phyloP scores from a whole-genome alignment of 1,140 invertebrate genomes.

The Micrasema longulum region DNA sequence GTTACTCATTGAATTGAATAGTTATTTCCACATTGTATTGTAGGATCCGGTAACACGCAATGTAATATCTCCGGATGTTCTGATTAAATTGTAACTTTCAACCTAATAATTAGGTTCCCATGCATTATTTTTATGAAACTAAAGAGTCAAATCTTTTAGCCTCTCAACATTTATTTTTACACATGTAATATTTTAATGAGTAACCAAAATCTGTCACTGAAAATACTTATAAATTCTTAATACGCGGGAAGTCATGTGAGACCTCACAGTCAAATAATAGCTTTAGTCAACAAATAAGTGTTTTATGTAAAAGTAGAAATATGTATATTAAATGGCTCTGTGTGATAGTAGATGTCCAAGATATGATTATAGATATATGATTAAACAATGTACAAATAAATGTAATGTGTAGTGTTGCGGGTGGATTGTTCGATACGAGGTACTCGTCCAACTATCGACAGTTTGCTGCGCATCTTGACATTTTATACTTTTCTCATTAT shows the following conservation, averaged over 20 bases:
- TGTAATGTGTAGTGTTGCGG: constrained; percentile 26
- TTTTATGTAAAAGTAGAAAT: constrained; percentile 35
- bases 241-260: constrained; percentile 25
- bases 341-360: constrained; percentile 34
- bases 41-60: constrained; percentile 13
- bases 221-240: too few species aligned
- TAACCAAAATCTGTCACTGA: constrained; percentile 7
- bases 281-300: constrained; percentile 34
- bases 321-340: constrained; percentile 37
- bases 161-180: too few species aligned
- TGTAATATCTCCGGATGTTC: constrained; percentile 4
- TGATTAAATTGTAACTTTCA: constrained; percentile 10
- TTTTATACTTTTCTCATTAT: constrained; percentile 36
- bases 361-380: constrained; percentile 3
- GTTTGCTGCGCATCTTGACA: too few species aligned
- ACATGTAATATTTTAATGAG: constrained; percentile 13
- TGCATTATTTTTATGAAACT: constrained; percentile 1
- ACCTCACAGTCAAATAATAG: constrained; percentile 39
- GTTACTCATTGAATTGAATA: constrained; percentile 32
- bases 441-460: too few species aligned
- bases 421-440: background rate
- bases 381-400: constrained; percentile 36
- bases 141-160: too few species aligned
- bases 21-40: constrained; percentile 4
- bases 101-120: background rate